Evolutionary conservation across 2,888 invertebrate species (phyloP).

Genomic region (Auanema freiburgensis): DNA sequence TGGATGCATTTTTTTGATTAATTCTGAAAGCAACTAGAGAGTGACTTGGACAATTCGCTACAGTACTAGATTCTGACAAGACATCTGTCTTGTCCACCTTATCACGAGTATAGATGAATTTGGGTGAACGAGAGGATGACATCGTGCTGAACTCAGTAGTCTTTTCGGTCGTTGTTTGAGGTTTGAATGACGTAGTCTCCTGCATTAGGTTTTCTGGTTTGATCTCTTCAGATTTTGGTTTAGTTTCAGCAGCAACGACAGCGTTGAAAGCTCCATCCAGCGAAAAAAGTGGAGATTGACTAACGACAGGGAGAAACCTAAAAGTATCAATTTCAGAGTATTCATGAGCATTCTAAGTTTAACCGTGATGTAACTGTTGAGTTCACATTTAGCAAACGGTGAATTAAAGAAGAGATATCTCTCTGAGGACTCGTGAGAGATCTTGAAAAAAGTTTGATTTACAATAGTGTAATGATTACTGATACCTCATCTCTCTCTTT

Average conservation of each 20-base stretch:
- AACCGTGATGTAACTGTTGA: conserved; percentile 36
- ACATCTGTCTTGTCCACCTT: no score
- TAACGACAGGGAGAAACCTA: conserved; percentile 39
- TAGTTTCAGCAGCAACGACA: conserved; percentile 19
- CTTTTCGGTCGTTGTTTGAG: conserved; percentile 8
- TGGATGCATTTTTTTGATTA: background rate
- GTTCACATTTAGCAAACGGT: conserved; percentile 40
- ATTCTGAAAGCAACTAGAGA: background rate
- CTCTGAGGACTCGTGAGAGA: conserved; percentile 26
- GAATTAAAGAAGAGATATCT: conserved; percentile 39
- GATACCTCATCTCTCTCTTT: conserved; percentile 12
- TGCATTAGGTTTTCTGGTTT: background rate
- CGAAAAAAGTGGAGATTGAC: conserved; percentile 36
- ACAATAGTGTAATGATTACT: background rate
- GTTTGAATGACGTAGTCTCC: conserved; percentile 9
- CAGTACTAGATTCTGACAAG: no score
- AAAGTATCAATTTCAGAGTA: background rate
- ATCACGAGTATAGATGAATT: no score
- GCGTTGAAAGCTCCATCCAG: conserved; percentile 38
- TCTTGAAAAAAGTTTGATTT: conserved; percentile 9
- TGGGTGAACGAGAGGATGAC: no score
- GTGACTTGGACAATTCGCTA: no score
- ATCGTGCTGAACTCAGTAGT: no score
- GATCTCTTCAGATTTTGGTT: background rate
- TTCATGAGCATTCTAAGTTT: background rate